These are phyloP conservation scores for Thalassoma bifasciatum DNA, from an alignment of 2,113 vertebrate genomes.

Conservation along the genomic window DNA sequence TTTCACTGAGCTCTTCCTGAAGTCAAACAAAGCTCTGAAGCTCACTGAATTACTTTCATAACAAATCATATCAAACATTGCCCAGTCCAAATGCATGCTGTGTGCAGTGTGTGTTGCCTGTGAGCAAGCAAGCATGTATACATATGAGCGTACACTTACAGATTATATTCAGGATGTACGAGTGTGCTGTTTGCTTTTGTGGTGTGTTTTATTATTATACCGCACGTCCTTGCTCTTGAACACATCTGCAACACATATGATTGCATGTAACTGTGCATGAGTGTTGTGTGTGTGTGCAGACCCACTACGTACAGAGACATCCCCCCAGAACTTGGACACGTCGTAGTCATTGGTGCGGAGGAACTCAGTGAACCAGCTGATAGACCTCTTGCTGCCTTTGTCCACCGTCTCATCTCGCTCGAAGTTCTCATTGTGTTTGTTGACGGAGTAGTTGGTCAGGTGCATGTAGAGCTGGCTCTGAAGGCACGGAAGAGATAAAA, in stretches of 20 bases:
- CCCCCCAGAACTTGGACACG: constrained; percentile 96
- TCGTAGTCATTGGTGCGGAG: constrained; percentile 93
- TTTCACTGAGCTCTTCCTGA: constrained; percentile 58
- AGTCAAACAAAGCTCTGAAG: constrained; percentile 63
- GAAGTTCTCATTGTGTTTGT: constrained; percentile 98
- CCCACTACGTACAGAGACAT: constrained; percentile 92
- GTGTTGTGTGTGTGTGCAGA: constrained; percentile 21
- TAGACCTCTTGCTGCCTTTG: constrained; percentile 98
- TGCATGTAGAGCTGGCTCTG: constrained; percentile 98
- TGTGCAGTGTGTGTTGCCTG: constrained; percentile 23
- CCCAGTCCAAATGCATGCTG: constrained; percentile 31
- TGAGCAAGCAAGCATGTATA: constrained; percentile 24
- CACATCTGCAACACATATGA: neutral
- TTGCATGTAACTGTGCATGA: neutral
- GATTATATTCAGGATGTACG: constrained; percentile 11
- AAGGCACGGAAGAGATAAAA: constrained; percentile 36
- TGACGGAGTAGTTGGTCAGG: constrained; percentile 98
- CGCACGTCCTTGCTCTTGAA: constrained; percentile 12
- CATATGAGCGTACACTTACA: constrained; percentile 10
- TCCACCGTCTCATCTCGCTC: constrained; percentile 95
- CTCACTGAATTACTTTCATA: constrained; percentile 69
- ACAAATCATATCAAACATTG: constrained; percentile 62
- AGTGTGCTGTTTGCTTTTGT: constrained; percentile 44
- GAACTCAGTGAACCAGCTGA: constrained; percentile 98
- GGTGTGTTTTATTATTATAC: constrained; percentile 33